Percentiles rank a stretch among this genome's conserved stretches.
Evolutionary conservation across 2,888 invertebrate species (phyloP).

Genomic region (Polydrusus pterygomalis): DNA sequence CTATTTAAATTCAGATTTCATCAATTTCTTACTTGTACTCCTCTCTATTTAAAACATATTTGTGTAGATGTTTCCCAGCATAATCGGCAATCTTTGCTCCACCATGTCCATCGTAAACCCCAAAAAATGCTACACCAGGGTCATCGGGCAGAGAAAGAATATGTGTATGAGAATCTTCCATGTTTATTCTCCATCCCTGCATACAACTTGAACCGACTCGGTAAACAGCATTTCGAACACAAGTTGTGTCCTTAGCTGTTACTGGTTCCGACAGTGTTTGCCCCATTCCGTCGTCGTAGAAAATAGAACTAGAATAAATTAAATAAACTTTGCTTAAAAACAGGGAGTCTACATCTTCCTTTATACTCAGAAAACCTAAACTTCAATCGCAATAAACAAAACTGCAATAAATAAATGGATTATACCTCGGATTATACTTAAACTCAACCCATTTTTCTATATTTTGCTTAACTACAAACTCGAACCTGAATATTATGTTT

Average conservation of each 20-base stretch:
- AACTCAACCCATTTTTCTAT: too few relatives aligned
- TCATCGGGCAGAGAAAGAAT: constrained; percentile 95
- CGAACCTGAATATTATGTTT: too few relatives aligned
- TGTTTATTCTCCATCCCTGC: constrained; percentile 99
- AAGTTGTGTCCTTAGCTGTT: constrained; percentile 89
- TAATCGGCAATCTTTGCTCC: constrained; percentile 87
- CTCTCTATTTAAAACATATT: constrained; percentile 87
- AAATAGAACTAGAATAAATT: neutral
- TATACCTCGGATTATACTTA: too few relatives aligned
- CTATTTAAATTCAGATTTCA: too few relatives aligned
- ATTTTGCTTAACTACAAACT: too few relatives aligned
- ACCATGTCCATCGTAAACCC: constrained; percentile 97
- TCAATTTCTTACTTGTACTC: constrained; percentile 80
- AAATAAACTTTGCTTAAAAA: neutral
- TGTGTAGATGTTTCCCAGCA: constrained; percentile 96
- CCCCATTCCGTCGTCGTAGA: constrained; percentile 81
- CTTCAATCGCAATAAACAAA: too few relatives aligned
- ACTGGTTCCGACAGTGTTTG: constrained; percentile 98
- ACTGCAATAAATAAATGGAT: too few relatives aligned
- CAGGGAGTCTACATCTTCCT: too few relatives aligned
- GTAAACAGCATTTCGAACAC: constrained; percentile 82
- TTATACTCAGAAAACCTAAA: too few relatives aligned
- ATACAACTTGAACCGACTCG: constrained; percentile 97
- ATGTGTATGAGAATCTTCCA: constrained; percentile 99
- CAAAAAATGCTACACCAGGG: constrained; percentile 93